A percentile compares a stretch with the other conserved stretches of the same genome.
Evolutionary conservation across 2,113 vertebrate species (phyloP).

Genomic region (Malurus elegans): DNA sequence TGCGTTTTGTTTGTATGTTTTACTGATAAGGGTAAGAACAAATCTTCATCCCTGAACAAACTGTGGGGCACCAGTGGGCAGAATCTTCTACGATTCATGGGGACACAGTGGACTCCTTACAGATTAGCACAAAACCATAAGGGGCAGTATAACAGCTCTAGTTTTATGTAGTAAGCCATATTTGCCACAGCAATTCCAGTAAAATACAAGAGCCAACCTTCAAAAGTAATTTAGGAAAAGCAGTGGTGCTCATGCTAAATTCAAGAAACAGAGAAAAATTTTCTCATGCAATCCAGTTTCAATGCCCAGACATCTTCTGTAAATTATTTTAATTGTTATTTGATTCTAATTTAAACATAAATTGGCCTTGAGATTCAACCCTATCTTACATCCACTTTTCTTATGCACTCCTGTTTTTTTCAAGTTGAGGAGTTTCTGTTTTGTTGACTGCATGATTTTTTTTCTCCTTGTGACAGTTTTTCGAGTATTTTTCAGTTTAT

Average conservation of each 20-base stretch:
- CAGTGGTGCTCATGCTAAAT: conserved; percentile 57
- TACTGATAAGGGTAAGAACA: neutral
- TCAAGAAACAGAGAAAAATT: conserved; percentile 61
- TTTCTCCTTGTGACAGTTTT: neutral
- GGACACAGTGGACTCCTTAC: neutral
- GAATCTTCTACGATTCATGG: conserved; percentile 9
- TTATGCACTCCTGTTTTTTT: conserved; percentile 50
- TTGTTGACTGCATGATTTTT: neutral
- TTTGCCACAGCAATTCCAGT: conserved; percentile 71
- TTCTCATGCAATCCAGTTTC: conserved; percentile 25
- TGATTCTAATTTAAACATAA: conserved; percentile 69
- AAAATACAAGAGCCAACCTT: conserved; percentile 62
- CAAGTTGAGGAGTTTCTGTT: neutral
- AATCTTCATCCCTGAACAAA: neutral
- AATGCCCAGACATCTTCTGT: conserved; percentile 26
- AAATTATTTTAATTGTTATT: conserved; percentile 67
- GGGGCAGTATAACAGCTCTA: conserved; percentile 23
- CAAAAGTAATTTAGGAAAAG: conserved; percentile 62
- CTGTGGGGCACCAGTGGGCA: conserved; percentile 54
- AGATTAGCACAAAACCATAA: conserved; percentile 22
- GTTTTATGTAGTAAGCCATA: conserved; percentile 64
- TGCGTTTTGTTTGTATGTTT: neutral
- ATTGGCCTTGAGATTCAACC: conserved; percentile 50
- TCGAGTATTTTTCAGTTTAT: neutral
- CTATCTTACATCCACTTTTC: neutral